Conservation (phyloP, 2,113 vertebrate genomes). For the Isurus oxyrinchus region DNA sequence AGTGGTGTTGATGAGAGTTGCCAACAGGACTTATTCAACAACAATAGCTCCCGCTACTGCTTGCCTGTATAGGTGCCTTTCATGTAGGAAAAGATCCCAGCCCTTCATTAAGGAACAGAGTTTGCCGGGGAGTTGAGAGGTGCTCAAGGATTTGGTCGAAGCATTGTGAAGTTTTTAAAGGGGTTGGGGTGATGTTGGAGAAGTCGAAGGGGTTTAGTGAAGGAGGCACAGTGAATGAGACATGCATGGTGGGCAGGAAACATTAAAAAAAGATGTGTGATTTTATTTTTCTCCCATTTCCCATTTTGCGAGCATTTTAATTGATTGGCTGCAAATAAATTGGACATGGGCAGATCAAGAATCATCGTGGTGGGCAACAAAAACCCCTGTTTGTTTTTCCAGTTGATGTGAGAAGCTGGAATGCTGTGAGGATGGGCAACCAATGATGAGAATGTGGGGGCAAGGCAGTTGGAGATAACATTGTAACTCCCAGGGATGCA, state of each 20-base stretch:
- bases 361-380: background rate
- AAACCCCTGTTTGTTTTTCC: background rate
- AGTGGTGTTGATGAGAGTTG: background rate
- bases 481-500: no score
- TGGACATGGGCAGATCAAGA: background rate
- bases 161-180: background rate
- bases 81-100: background rate
- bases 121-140: background rate
- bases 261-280: background rate
- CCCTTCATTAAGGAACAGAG: background rate
- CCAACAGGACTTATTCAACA: background rate
- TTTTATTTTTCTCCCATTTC: background rate
- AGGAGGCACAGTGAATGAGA: background rate
- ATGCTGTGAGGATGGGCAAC: background rate
- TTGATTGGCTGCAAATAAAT: background rate
- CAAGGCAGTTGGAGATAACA: no score
- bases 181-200: background rate
- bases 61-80: background rate
- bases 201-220: background rate
- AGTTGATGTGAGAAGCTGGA: background rate
- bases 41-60: background rate
- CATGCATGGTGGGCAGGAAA: background rate
- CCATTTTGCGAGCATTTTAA: background rate
- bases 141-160: background rate
- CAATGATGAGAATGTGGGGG: background rate